These are phyloP conservation scores for Tachina grossa DNA, from an alignment of 2,888 invertebrate species.

Conservation along the genomic window DNA sequence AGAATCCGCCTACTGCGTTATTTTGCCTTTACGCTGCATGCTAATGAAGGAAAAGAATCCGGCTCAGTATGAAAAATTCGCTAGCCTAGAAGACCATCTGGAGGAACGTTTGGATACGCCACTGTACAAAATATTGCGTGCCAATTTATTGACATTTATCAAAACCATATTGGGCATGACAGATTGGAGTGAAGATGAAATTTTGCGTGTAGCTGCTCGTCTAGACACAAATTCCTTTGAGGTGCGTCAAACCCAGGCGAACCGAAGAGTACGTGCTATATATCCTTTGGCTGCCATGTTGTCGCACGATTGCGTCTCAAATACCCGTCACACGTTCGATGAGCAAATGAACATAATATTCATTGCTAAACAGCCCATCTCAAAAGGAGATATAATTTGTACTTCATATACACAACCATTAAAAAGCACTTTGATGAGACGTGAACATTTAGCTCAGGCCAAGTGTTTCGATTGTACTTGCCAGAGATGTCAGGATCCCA, in stretches of 20 bases:
- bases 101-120: conserved; percentile 85
- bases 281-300: conserved; percentile 88
- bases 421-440: conserved; percentile 87
- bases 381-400: conserved; percentile 87
- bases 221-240: conserved; percentile 89
- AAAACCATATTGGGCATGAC: conserved; percentile 84
- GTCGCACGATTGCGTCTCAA: conserved; percentile 89
- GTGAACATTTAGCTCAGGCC: conserved; percentile 85
- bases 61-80: conserved; percentile 77
- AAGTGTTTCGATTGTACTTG: conserved; percentile 89
- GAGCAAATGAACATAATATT: conserved; percentile 86
- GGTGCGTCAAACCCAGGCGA: conserved; percentile 83
- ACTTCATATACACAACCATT: conserved; percentile 89
- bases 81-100: conserved; percentile 83
- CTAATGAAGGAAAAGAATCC: conserved; percentile 85
- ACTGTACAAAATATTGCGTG: conserved; percentile 85
- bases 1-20: conserved; percentile 87
- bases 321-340: conserved; percentile 88
- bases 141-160: conserved; percentile 86
- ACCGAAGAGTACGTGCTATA: conserved; percentile 85
- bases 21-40: conserved; percentile 87
- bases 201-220: conserved; percentile 86
- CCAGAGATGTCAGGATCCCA: conserved; percentile 87
- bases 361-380: conserved; percentile 85
- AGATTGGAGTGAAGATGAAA: conserved; percentile 85